Base-by-base conservation (phyloP, 1,140 invertebrate species). In the Plectus sambesii region DNA sequence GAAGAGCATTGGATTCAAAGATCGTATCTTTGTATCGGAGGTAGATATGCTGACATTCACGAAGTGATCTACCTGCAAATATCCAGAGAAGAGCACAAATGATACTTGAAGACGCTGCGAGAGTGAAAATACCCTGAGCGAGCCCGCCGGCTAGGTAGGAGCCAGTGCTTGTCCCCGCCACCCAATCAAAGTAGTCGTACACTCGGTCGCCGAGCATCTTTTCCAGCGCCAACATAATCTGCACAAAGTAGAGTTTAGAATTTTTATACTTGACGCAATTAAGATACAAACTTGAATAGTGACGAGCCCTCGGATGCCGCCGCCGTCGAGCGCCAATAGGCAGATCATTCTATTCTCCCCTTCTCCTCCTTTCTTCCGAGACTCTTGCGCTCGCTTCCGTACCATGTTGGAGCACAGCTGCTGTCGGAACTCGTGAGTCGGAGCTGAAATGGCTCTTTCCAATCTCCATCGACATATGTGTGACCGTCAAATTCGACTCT, bases 141-240 rank as follows among this genome's bases (percentile, higher is more conserved):
- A 81, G 57, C 17, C 79, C 85, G 0, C 92, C 70, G 0, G 88
- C 86, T 22, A 98, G 69, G 36, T 97, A 89, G 0, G 87, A 89
- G 2, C 92, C 92, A 2, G 92, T 97, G 48, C 87, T 93, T 1
- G 93, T 98, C 2, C 93, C 93, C 3, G 85, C 83, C 19, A 97
- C 78, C 89, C 90, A 97, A 69, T 98, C 90, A 71, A 98, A 98
- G 37, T 67, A 67, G 17, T 48, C 41, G 17, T 54, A 66, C 20
- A 67, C 47, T 3, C 60, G 56, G 33, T 67, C 64, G 27, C 61
- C 58, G 27, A 67, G 39, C 17, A 56, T 26, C 38, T 54, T 42
- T 36, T 67, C 64, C 6, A 69, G 49, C 22, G 57, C 56, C 8
- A 68, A 45, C 42, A 67, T 17, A n/a, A 58, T 68, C 54, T 63